Conservation (phyloP, 2,797 vertebrate genomes). For the Poeciliopsis turneri region DNA sequence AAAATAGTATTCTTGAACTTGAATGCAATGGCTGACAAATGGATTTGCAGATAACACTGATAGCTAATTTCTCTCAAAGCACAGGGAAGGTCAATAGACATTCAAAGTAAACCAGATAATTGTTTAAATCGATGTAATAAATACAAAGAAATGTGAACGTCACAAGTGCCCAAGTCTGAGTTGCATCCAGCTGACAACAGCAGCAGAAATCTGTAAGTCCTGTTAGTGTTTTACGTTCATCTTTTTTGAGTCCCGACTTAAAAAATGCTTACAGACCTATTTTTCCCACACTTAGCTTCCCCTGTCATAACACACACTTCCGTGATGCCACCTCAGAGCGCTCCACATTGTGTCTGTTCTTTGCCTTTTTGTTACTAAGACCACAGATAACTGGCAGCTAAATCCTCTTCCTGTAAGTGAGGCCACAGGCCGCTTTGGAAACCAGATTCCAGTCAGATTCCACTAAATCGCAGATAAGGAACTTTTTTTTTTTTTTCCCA, state of each 20-base stretch:
- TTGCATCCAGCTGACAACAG: background rate
- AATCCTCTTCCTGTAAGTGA: conserved; percentile 76
- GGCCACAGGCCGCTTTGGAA: conserved; percentile 67
- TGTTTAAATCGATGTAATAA: background rate
- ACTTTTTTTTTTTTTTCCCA: conserved; percentile 33
- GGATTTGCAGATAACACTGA: background rate
- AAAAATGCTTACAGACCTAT: background rate
- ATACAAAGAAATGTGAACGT: background rate
- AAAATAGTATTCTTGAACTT: background rate
- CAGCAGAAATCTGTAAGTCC: background rate
- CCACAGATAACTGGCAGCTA: conserved; percentile 68
- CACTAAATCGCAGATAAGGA: conserved; percentile 67
- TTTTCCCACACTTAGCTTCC: conserved; percentile 1
- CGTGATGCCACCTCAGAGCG: conserved; percentile 51
- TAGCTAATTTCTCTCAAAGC: background rate
- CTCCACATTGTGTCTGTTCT: conserved; percentile 50
- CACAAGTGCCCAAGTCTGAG: background rate
- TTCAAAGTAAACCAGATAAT: background rate
- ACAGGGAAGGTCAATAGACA: background rate
- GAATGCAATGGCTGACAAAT: background rate
- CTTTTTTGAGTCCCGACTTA: background rate
- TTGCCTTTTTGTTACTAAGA: conserved; percentile 67
- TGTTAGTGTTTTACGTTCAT: background rate
- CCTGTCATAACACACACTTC: conserved; percentile 44
- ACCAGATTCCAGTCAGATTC: conserved; percentile 74